Evolutionary conservation across 2,113 vertebrate genomes (phyloP).

Genomic region (Leptodactylus fuscus): DNA sequence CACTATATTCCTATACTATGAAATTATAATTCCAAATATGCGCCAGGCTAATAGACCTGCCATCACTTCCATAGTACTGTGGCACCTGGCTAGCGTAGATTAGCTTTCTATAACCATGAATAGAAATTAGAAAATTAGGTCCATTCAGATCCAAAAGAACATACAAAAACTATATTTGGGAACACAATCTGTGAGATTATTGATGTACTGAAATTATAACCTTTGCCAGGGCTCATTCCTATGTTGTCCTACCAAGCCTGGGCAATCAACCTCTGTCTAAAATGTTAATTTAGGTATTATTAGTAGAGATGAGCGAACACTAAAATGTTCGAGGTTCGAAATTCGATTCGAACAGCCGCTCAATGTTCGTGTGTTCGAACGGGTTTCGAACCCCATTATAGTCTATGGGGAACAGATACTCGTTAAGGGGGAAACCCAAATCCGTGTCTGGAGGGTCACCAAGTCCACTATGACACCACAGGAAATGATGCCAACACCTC

Average conservation of each 20-base stretch:
- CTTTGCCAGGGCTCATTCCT: background rate
- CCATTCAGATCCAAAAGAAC: background rate
- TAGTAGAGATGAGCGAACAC: too few species aligned
- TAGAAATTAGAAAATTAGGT: background rate
- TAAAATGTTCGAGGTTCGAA: too few species aligned
- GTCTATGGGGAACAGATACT: too few species aligned
- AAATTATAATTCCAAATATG: background rate
- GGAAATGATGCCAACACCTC: too few species aligned
- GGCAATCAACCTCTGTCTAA: background rate
- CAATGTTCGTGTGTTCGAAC: too few species aligned
- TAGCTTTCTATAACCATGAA: conserved; percentile 9
- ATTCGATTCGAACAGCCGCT: too few species aligned
- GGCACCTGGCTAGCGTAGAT: conserved; percentile 7
- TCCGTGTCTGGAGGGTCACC: too few species aligned
- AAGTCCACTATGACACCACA: too few species aligned
- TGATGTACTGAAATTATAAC: background rate
- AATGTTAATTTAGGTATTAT: background rate
- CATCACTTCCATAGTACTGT: background rate
- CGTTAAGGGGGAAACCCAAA: too few species aligned
- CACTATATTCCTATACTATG: background rate
- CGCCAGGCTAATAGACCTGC: background rate
- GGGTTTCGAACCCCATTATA: too few species aligned
- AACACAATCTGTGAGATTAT: background rate
- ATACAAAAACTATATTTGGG: background rate
- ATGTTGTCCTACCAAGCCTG: background rate